These are phyloP conservation scores for Cavia aperea DNA, from an alignment of 2,113 vertebrate genomes.

Conservation along the genomic window DNA sequence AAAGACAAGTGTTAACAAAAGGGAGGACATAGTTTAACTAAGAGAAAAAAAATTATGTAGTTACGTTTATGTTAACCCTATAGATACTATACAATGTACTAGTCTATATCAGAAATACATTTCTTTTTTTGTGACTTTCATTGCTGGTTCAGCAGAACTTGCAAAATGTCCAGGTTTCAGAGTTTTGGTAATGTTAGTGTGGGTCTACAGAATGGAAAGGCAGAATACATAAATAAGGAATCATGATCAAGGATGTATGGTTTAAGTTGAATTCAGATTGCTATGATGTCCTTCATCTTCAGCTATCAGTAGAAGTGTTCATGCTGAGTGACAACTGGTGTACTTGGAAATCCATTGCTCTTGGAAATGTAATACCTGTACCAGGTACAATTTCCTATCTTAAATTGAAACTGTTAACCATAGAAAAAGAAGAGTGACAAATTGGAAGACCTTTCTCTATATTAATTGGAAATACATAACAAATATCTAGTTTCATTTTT, in stretches of 20 bases:
- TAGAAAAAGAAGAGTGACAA: background rate
- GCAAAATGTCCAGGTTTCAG: background rate
- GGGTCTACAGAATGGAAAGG: background rate
- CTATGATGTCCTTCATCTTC: background rate
- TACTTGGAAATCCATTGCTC: rapidly evolving
- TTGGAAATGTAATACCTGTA: background rate
- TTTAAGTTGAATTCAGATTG: background rate
- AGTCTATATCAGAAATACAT: background rate
- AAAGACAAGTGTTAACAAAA: constrained; percentile 15
- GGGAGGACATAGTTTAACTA: background rate
- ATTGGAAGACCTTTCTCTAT: background rate
- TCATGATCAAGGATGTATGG: rapidly evolving
- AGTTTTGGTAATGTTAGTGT: background rate
- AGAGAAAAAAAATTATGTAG: background rate
- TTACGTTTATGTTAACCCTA: background rate
- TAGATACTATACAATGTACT: rapidly evolving
- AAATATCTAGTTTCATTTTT: background rate
- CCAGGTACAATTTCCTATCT: background rate
- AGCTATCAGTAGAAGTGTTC: background rate
- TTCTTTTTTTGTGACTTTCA: background rate
- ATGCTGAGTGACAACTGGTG: too few species aligned
- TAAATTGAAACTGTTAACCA: background rate
- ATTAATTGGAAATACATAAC: background rate
- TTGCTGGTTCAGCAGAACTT: background rate
- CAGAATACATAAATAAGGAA: background rate